Conservation (phyloP, 2,797 vertebrate genomes). For the Nasua narica region DNA sequence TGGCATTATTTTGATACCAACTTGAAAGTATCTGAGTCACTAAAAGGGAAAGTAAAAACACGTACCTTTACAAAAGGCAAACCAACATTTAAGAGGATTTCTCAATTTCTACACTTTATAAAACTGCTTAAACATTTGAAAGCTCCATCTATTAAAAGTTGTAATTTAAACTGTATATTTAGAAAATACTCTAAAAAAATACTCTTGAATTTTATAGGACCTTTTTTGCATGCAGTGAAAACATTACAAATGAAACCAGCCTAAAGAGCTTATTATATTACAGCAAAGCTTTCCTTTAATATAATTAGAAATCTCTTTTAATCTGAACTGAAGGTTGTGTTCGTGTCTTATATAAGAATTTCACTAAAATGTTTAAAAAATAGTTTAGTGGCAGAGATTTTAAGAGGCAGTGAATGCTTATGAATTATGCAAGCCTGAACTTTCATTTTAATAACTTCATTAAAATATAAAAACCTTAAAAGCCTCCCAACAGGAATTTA, state of each 20-base stretch:
- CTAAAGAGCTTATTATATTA: constrained; percentile 29
- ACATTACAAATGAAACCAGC: constrained; percentile 47
- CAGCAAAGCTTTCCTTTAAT: constrained; percentile 44
- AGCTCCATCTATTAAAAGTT: neutral
- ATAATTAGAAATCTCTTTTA: constrained; percentile 59
- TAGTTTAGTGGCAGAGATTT: constrained; percentile 68
- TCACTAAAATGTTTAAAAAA: constrained; percentile 57
- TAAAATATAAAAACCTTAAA: constrained; percentile 83
- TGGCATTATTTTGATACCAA: neutral
- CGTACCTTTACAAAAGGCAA: constrained; percentile 21
- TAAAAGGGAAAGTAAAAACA: neutral
- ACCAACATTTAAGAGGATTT: neutral
- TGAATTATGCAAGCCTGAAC: constrained; percentile 81
- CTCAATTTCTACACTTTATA: neutral
- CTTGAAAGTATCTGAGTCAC: constrained; percentile 4
- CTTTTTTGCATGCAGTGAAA: constrained; percentile 61
- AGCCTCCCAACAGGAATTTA: constrained; percentile 71
- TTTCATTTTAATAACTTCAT: constrained; percentile 83
- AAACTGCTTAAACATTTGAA: constrained; percentile 3
- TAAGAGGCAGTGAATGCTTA: constrained; percentile 73
- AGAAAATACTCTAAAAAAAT: constrained; percentile 47
- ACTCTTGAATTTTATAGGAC: neutral
- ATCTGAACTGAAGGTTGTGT: constrained; percentile 50
- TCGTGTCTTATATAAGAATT: constrained; percentile 70
- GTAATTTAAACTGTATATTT: constrained; percentile 62